Percentiles rank a stretch among this genome's conserved stretches.
Evolutionary conservation across 2,888 invertebrate genomes (phyloP).

Genomic region (Plagiodera versicolora): DNA sequence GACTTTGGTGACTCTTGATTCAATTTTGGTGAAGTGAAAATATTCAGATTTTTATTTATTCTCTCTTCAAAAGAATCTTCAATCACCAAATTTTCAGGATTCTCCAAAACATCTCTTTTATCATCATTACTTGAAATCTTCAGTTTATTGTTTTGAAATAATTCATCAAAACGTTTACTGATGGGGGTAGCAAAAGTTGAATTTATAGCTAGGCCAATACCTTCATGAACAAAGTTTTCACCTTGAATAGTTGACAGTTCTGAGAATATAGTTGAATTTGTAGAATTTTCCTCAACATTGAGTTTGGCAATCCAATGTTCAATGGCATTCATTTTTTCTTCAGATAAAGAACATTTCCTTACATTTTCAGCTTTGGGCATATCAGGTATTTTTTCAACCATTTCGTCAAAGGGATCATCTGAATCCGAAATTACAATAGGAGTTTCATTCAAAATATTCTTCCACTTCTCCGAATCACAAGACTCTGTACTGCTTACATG

Average conservation of each 20-base stretch:
- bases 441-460: conserved; percentile 16
- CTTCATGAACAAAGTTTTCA: conserved; percentile 23
- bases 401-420: conserved; percentile 14
- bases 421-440: conserved; percentile 30
- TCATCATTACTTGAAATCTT: background rate
- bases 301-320: conserved; percentile 38
- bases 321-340: conserved; percentile 30
- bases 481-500: conserved; percentile 24
- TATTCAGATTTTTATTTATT: background rate
- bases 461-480: conserved; percentile 20
- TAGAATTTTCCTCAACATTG: conserved; percentile 24
- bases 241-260: conserved; percentile 41
- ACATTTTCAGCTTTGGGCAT: background rate
- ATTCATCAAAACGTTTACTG: conserved; percentile 39
- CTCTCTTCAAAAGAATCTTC: conserved; percentile 21
- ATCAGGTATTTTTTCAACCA: conserved; percentile 1
- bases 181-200: conserved; percentile 38
- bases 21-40: background rate
- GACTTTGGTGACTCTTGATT: background rate
- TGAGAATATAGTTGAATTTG: conserved; percentile 35
- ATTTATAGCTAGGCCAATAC: conserved; percentile 33
- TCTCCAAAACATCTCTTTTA: conserved; percentile 15
- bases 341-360: conserved; percentile 12
- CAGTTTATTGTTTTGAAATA: conserved; percentile 31
- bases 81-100: conserved; percentile 18